These are phyloP conservation scores for Oostethus manadensis DNA, from an alignment of 2,113 vertebrate genomes.

Conservation along the genomic window DNA sequence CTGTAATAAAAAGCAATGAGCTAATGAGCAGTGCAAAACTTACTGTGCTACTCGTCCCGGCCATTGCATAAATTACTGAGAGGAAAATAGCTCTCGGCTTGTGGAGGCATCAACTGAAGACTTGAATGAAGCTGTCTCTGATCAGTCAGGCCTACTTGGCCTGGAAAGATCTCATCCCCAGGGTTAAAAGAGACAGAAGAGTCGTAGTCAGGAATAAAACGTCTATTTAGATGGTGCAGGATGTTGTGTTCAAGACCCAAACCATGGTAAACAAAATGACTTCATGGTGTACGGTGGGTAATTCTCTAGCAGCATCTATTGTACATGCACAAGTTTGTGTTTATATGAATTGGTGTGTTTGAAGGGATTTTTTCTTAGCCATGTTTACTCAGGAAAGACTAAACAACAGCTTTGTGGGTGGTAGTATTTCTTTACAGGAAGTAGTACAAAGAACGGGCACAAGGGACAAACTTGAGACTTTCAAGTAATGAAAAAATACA, in stretches of 20 bases:
- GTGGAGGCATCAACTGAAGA: conserved; percentile 71
- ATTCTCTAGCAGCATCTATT: background rate
- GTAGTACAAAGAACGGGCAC: conserved; percentile 13
- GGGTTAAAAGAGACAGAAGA: conserved; percentile 2
- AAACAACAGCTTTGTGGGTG: conserved; percentile 48
- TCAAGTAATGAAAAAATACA: conserved; percentile 11
- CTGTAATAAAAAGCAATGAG: too few species aligned
- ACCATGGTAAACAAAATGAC: conserved; percentile 8
- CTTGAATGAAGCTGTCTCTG: conserved; percentile 69
- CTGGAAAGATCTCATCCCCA: conserved; percentile 47
- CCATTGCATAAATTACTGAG: conserved; percentile 80
- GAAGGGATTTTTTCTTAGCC: conserved; percentile 11
- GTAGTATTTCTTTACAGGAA: conserved; percentile 23
- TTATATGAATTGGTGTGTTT: conserved; percentile 8
- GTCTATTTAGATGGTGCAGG: conserved; percentile 10
- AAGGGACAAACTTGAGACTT: conserved; percentile 20
- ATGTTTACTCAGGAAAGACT: conserved; percentile 37
- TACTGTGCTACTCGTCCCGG: conserved; percentile 71
- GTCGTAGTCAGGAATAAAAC: background rate
- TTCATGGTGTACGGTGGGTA: background rate
- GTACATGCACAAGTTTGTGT: conserved; percentile 13
- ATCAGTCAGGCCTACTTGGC: conserved; percentile 66
- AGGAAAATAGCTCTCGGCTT: conserved; percentile 79
- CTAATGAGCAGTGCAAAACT: conserved; percentile 78
- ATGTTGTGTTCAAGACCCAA: conserved; percentile 7